Evolutionary conservation across 2,888 invertebrate genomes (phyloP).

Genomic region (Volucella inflata): DNA sequence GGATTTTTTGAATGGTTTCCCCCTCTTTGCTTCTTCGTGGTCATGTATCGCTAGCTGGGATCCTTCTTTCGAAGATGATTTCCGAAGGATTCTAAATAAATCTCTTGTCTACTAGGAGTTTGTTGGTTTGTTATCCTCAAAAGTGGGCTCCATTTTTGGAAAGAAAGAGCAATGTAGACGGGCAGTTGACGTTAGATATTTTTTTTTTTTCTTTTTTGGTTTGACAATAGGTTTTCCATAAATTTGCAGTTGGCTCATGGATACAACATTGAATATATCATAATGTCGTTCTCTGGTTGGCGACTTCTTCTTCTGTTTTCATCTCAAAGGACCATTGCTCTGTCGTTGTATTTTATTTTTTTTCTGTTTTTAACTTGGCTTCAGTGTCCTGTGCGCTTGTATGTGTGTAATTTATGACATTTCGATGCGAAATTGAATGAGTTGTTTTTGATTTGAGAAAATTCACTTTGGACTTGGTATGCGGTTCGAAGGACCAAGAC

Average conservation of each 20-base stretch:
- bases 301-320: constrained; percentile 37
- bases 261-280: constrained; percentile 68
- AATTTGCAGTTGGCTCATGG: constrained; percentile 65
- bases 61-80: constrained; percentile 31
- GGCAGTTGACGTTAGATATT: constrained; percentile 28
- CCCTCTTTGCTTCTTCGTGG: background rate
- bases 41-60: constrained; percentile 2
- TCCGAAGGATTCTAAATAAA: constrained; percentile 64
- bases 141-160: background rate
- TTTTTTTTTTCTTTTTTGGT: constrained; percentile 3
- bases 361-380: constrained; percentile 11
- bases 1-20: constrained; percentile 40
- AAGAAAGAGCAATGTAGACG: background rate
- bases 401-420: constrained; percentile 60
- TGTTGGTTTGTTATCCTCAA: constrained; percentile 32
- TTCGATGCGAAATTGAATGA: constrained; percentile 69
- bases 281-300: constrained; percentile 54
- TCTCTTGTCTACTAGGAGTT: constrained; percentile 52
- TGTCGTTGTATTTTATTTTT: constrained; percentile 1
- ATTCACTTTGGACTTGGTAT: constrained; percentile 36
- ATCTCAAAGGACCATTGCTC: constrained; percentile 48
- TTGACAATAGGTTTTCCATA: constrained; percentile 68
- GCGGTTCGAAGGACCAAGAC: constrained; percentile 35
- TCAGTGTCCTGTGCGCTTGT: constrained; percentile 11
- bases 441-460: constrained; percentile 63